Evolutionary conservation across 2,113 vertebrate species (phyloP).

Genomic region (Desmodus rotundus): DNA sequence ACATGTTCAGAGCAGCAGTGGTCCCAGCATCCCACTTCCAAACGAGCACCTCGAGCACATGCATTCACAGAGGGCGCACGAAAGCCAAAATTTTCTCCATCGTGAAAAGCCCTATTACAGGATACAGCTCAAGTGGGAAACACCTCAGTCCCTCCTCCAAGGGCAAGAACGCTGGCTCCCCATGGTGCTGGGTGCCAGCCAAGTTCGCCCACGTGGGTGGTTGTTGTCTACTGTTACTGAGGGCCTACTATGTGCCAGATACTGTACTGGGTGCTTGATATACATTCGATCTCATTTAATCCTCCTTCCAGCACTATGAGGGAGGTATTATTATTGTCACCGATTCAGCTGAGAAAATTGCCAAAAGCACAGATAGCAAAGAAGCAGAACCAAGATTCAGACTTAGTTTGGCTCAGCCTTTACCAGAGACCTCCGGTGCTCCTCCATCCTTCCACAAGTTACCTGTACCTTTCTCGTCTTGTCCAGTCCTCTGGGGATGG

Average conservation of each 20-base stretch:
- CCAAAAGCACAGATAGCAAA: background rate
- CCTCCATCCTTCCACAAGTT: background rate
- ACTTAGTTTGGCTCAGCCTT: background rate
- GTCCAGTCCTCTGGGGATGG: background rate
- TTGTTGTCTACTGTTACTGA: background rate
- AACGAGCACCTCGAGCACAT: background rate
- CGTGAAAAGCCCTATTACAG: background rate
- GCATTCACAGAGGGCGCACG: background rate
- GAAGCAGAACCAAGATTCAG: background rate
- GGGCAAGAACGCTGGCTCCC: background rate
- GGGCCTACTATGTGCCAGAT: background rate
- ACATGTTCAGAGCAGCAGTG: background rate
- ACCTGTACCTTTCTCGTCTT: background rate
- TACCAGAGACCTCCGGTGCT: background rate
- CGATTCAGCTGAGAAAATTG: background rate
- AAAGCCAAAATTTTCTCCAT: background rate
- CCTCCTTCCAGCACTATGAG: background rate
- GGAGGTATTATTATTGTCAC: background rate
- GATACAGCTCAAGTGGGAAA: background rate
- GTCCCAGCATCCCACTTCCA: background rate
- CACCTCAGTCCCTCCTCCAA: background rate
- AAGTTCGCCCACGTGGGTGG: no score
- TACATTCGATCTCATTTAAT: background rate
- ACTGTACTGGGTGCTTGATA: background rate
- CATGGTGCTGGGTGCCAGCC: background rate